Evolutionary conservation across 2,113 vertebrate species (phyloP).

Genomic region (Bucco capensis): DNA sequence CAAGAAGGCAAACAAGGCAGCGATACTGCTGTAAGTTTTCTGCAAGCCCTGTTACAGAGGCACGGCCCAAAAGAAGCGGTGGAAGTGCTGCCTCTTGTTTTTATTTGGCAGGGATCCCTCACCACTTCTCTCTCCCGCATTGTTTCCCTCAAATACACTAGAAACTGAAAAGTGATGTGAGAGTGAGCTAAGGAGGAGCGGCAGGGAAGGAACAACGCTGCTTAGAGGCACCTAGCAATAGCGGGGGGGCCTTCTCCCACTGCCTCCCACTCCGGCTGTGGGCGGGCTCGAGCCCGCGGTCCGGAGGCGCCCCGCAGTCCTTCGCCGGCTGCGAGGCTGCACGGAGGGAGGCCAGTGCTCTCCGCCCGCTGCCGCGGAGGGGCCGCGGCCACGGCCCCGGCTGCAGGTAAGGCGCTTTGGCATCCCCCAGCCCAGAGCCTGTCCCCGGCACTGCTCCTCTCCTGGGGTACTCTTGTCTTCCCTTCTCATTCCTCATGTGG

Average conservation of each 20-base stretch:
- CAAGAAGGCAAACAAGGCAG: not conserved
- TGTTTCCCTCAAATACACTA: fast-evolving
- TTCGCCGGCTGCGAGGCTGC: not conserved
- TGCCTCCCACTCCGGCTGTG: not conserved
- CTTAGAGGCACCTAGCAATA: fast-evolving
- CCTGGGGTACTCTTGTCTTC: not conserved
- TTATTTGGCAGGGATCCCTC: not conserved
- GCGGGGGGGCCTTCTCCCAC: fast-evolving
- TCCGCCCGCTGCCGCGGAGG: not conserved
- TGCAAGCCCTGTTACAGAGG: not conserved
- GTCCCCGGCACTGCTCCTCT: not conserved
- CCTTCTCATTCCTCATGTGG: not conserved
- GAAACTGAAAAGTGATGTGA: not conserved
- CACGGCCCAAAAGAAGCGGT: fast-evolving
- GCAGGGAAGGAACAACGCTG: not conserved
- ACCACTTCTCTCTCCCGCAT: not conserved
- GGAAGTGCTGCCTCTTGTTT: not conserved
- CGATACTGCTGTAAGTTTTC: not conserved
- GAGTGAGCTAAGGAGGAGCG: not conserved
- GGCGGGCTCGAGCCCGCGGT: not conserved
- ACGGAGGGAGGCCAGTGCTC: not conserved
- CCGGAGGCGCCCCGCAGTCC: not conserved
- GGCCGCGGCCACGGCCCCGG: not conserved
- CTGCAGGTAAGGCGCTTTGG: constrained; percentile 27
- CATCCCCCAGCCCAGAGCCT: not conserved